These are phyloP conservation scores for Drosophila flavopinicola DNA, from an alignment of 2,888 invertebrate genomes.

Conservation along the genomic window DNA sequence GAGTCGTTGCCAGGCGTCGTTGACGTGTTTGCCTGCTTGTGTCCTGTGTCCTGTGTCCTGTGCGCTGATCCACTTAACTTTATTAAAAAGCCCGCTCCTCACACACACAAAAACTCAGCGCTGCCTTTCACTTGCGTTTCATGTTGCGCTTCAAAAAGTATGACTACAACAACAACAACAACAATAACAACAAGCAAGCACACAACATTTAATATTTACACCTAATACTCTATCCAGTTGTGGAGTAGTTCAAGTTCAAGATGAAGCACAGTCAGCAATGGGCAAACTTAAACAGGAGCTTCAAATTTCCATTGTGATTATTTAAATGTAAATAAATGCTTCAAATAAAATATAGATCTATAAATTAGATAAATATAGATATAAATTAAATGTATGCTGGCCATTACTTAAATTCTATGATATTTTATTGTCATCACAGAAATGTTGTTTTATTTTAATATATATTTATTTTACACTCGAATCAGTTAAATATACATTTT, in stretches of 20 bases:
- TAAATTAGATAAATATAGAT: no score
- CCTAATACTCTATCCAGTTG: conserved; percentile 16
- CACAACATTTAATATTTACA: conserved; percentile 17
- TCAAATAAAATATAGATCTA: no score
- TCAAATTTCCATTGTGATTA: no score
- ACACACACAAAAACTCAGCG: conserved; percentile 22
- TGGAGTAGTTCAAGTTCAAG: not conserved
- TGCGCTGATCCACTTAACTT: conserved; percentile 63
- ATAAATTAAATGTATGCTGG: no score
- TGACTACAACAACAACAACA: conserved; percentile 13
- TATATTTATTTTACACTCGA: no score
- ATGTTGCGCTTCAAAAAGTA: conserved; percentile 32
- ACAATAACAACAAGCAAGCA: conserved; percentile 8
- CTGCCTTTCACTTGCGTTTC: conserved; percentile 28
- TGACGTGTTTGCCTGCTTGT: conserved; percentile 19
- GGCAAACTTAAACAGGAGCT: no score
- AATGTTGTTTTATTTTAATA: no score
- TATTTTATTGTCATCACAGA: no score
- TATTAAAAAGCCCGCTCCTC: conserved; percentile 58
- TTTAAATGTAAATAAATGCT: no score
- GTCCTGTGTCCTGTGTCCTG: conserved; percentile 12
- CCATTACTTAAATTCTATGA: no score
- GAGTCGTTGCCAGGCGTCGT: conserved; percentile 28
- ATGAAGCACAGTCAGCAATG: not conserved
- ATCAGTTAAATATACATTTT: no score